Evolutionary conservation across 2,888 invertebrate species (phyloP), one percentile per base, ranked within the genome.

Genomic region (Reticulitermes lucifugus): DNA sequence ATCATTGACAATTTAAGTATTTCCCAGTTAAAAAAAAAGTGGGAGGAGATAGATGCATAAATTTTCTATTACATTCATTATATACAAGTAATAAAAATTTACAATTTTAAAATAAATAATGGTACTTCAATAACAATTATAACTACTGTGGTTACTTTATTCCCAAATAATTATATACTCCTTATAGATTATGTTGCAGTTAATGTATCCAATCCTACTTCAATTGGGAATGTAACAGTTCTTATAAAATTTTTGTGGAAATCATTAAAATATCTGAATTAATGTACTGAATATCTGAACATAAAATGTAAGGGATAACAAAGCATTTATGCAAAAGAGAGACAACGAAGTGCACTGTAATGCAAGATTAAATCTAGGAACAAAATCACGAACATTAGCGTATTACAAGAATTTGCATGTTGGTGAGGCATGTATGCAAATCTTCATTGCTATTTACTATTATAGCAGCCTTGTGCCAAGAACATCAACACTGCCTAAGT

Each of bases 41-140:
- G n/a, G 65, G 65, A 65, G 6, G 12, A n/a, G 65, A n/a, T 25
- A 65, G 65, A 65, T 25, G 12, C 2, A 25, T 65, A 25, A 14
- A 2, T 65, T 65, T 25, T 65, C 25, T 25, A 65, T 65, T 60
- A 7, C 60, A 60, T 60, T 60, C 60, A 60, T 60, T 60, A 60
- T 60, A 60, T 60, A 60, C 60, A 60, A 60, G 60, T 60, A 60
- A 65, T 65, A n/a, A 65, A 6, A 65, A 65, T 65, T 65, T 65
- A 60, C 25, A 65, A 25, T n/a, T 65, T 65, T n/a, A 65, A 65
- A 65, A 65, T 65, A 65, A 65, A 65, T 65, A 65, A 65, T 65
- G 21, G 25, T 25, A 65, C 10, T n/a, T 7, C 25, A 65, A 65
- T 65, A 14, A 65, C n/a, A 25, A 25, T 65, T n/a, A 25, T 9